Percentiles rank a stretch among this genome's conserved stretches.
Evolutionary conservation across 1,140 invertebrate species (phyloP).

Genomic region (Sitobion miscanthi): DNA sequence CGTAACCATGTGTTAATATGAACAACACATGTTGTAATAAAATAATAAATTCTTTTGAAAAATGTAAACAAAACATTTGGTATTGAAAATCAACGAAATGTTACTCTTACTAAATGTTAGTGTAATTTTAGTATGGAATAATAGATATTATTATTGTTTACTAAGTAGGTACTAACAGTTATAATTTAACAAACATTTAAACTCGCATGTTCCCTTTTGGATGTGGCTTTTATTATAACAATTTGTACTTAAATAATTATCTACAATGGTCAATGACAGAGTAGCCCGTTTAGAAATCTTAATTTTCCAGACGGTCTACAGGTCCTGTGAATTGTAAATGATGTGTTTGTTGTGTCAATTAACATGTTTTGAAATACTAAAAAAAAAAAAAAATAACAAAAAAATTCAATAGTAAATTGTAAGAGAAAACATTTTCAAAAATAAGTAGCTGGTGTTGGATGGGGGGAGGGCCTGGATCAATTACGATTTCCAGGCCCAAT

Average conservation of each 20-base stretch:
- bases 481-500: too few species aligned
- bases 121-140: neutral
- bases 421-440: neutral
- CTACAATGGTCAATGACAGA: neutral
- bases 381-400: neutral
- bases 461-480: neutral
- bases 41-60: neutral
- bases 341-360: neutral
- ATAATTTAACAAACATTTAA: neutral
- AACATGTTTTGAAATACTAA: neutral
- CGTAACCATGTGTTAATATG: neutral
- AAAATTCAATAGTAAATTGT: neutral
- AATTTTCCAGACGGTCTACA: neutral
- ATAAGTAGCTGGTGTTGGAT: neutral
- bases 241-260: neutral
- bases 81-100: neutral
- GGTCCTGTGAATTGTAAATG: neutral
- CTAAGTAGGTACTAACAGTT: neutral
- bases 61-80: neutral
- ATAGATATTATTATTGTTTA: neutral
- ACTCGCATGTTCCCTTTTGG: neutral
- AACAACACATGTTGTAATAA: neutral
- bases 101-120: neutral
- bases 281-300: neutral
- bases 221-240: conserved; percentile 3